Evolutionary conservation across 2,888 invertebrate species (phyloP).

Genomic region (Eueremaeus valkanovi): DNA sequence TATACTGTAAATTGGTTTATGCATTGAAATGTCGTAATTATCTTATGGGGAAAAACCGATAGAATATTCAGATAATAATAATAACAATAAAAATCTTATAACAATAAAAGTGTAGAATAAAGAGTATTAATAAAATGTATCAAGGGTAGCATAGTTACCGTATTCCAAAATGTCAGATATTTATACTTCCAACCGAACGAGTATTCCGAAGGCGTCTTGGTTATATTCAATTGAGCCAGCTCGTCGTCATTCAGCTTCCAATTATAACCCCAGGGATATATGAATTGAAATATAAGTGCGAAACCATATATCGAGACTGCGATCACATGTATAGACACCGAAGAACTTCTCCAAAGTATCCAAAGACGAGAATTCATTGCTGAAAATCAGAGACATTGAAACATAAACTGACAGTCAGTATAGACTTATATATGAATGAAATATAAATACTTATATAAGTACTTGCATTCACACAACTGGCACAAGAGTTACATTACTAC

Average conservation of each 20-base stretch:
- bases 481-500: no score
- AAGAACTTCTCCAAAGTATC: not conserved
- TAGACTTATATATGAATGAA: no score
- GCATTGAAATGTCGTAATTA: no score
- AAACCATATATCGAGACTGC: conserved; percentile 5
- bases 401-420: no score
- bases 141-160: not conserved
- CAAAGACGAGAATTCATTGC: conserved; percentile 11
- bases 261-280: conserved; percentile 21
- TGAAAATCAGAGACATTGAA: no score
- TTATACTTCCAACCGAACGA: conserved; percentile 28
- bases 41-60: no score
- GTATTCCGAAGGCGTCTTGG: not conserved
- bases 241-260: not conserved
- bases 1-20: no score
- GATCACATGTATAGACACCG: not conserved
- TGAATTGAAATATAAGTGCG: conserved; percentile 5
- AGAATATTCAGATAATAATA: no score
- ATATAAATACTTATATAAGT: no score
- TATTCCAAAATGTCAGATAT: conserved; percentile 2
- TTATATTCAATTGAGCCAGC: not conserved
- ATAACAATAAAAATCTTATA: no score
- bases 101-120: not conserved
- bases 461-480: no score
- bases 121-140: not conserved